Conservation (phyloP, 2,113 vertebrate genomes). For the Origma solitaria region DNA sequence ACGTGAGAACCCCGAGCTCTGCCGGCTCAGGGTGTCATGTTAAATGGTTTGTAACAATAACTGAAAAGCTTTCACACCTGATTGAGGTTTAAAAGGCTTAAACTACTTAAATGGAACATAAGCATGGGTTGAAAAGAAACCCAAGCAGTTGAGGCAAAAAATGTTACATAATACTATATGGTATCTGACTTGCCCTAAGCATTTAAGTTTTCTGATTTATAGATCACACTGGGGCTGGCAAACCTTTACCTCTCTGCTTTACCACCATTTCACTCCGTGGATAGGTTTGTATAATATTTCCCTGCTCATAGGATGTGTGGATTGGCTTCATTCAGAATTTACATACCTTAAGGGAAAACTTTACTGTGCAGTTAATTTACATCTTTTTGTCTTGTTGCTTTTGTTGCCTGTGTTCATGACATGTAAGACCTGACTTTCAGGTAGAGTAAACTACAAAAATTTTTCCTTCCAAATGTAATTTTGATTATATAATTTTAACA, state of each 20-base stretch:
- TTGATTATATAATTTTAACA: neutral
- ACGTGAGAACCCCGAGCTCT: neutral
- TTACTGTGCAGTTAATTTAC: neutral
- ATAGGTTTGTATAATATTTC: neutral
- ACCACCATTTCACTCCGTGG: neutral
- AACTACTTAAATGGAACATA: neutral
- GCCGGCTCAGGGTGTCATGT: neutral
- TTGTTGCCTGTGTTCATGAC: neutral
- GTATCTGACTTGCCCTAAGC: neutral
- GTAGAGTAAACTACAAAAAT: neutral
- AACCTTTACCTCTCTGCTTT: neutral
- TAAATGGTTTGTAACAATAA: neutral
- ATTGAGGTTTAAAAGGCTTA: neutral
- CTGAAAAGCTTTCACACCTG: neutral
- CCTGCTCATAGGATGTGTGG: fast-evolving
- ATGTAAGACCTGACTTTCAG: neutral
- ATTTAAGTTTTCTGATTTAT: neutral
- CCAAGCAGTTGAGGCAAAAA: neutral
- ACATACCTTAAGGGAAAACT: neutral
- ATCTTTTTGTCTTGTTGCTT: neutral
- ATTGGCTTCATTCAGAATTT: neutral
- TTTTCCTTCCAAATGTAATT: neutral
- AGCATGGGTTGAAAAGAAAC: neutral
- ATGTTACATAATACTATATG: neutral
- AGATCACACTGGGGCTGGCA: neutral